Evolutionary conservation across 2,888 invertebrate species (phyloP), one percentile per base, ranked within the genome.

Genomic region (Drosophila planitibia): DNA sequence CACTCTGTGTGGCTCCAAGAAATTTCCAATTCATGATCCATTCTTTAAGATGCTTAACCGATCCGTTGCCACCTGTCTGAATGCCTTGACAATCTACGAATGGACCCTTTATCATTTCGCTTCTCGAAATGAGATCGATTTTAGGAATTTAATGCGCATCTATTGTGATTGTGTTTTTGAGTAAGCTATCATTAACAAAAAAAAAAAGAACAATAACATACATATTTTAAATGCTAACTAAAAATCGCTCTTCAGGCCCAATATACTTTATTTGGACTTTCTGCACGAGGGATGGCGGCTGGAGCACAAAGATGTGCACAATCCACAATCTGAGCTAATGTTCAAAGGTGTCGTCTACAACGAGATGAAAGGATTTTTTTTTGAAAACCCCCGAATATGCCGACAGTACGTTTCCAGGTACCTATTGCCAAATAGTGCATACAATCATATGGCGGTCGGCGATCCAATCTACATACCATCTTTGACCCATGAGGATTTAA

Each of bases 351-450:
- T 99, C 16, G 99, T 99, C 1, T 99, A 97, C 90, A 99, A 99
- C 94, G 99, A 99, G 94, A 99, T 99, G 99, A 99, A 99, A 93
- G 99, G 99, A 0, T 98, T 97, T 0, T 98, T 98, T 93, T 97
- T 98, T 0, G 98, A 98, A 92, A 97, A 98, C 49, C 96, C 97
- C 59, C 95, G 96, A 1, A 94, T 98, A 33, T 97, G 98, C 89
- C 95, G 95, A 0, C 96, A 97, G 91, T 95, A 96, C 79, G 94
- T 98, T 30, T 95, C 97, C 62, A 92, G 90, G 41, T 92, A 91
- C 52, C 63, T 99, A 62, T 93, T 98, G 67, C 98, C 99, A 0
- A 95, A 96, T 91, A 97, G 98, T 76, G 98, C 98, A 0, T 99
- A 99, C 90, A 96, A 97, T 0, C 96, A 96, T 71, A 96, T 97